Percentiles rank a stretch among this genome's conserved stretches.
Evolutionary conservation across 64 coral and sea anemone genomes (phyloP).

Genomic region (Dendronephthya gigantea): DNA sequence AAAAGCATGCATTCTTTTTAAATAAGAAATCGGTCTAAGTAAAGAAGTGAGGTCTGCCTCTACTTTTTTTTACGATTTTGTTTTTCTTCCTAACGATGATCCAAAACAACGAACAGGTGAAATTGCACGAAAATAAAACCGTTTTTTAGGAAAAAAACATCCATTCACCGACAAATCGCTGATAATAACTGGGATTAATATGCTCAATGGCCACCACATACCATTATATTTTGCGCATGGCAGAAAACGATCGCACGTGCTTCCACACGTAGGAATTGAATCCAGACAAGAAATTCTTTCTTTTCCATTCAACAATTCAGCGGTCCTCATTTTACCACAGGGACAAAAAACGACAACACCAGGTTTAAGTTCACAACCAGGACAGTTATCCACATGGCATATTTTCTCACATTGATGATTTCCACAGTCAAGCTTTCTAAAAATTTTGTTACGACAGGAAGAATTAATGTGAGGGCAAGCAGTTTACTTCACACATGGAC

Average conservation of each 20-base stretch:
- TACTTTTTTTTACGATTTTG: too few relatives aligned
- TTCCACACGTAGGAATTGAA: conserved; percentile 67
- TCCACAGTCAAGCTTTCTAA: conserved; percentile 69
- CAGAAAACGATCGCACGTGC: conserved; percentile 42
- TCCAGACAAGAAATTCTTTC: conserved; percentile 64
- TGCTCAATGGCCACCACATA: not conserved
- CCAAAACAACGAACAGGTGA: too few relatives aligned
- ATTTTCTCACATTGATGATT: conserved; percentile 65
- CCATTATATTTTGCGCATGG: conserved; percentile 51
- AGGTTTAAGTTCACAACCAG: conserved; percentile 58
- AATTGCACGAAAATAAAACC: too few relatives aligned
- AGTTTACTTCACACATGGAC: not conserved
- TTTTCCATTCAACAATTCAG: conserved; percentile 41
- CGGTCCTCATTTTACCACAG: conserved; percentile 66
- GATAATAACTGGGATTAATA: not conserved
- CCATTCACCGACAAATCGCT: not conserved
- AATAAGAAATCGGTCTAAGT: too few relatives aligned
- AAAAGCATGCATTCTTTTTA: too few relatives aligned
- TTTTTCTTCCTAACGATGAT: too few relatives aligned
- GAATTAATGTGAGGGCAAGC: too few relatives aligned
- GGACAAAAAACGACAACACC: conserved; percentile 55
- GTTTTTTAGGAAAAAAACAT: too few relatives aligned
- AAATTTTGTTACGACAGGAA: too few relatives aligned
- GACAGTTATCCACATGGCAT: conserved; percentile 56
- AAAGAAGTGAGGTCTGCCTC: too few relatives aligned